Evolutionary conservation across 37 sponge, comb jelly and placozoan genomes (phyloP), one percentile per base, ranked within the genome.

Genomic region (Haliclona indistincta): DNA sequence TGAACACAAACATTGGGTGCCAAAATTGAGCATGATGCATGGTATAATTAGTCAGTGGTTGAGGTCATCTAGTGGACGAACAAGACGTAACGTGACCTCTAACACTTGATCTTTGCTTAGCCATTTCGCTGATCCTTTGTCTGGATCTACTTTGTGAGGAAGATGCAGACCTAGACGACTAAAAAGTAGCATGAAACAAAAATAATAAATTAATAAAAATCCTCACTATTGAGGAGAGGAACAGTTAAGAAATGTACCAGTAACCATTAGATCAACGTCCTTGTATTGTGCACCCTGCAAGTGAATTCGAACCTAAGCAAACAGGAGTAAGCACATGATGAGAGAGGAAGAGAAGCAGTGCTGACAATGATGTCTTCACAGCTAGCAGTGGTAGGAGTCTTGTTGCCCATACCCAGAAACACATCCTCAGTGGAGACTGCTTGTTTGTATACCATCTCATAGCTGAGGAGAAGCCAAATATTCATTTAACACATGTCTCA

Each of bases 281-380:
- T 78, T 85, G 52, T 53, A 64, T 8, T 75, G 54, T 52, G 89
- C 71, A 47, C 43, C 68, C 8, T 93, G 95, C 15, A 94, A 81
- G 49, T 79, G 69, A 49, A 94, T 83, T 29, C 35, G 77, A 11
- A 91, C 80, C 92, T 91, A 54, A 33, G 10, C 19, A 30, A 22
- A 20, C 20, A 4, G 60, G 8, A 47, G 8, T 17, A 13, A 47
- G 49, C 8, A 47, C 8, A 13, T 17, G 49, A 30, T n/a, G 10
- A 61, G 15, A 30, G 28, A 61, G 33, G 33, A 54, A 15, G 20
- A 38, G 20, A 22, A 33, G 67, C 15, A 60, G 8, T 8, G 13
- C 89, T 62, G 64, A 95, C 93, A 49, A 95, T 71, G 30, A 89
- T 7, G 53, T 85, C 71, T 80, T 93, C 94, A 79, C 97, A 96